Evolutionary conservation across 2,797 vertebrate species (phyloP), one percentile per base, ranked within the genome.

Genomic region (Myripristis murdjan): DNA sequence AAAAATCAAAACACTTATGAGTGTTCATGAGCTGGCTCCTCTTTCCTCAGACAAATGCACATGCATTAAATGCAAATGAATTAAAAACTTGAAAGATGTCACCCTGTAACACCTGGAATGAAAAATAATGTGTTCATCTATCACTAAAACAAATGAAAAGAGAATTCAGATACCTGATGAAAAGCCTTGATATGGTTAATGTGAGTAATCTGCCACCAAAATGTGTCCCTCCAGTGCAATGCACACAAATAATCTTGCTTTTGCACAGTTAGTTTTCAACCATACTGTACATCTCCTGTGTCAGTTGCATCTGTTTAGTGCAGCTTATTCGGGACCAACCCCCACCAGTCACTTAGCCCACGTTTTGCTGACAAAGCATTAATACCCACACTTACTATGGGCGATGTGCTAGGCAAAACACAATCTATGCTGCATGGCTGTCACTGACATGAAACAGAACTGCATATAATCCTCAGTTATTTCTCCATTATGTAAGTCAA

Each of bases 341-440:
- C 20, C 48, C 53, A 11, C 53, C 33, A 7, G 8, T 8, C 16
- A 26, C 48, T n/a, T 39, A 35, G 54, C 54, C 35, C 23, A 28
- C 14, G 20, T 37, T 57, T 24, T 58, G 64, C 54, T 67, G 64
- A 58, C 44, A 31, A 26, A 37, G 33, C 44, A 39, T 18, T 55
- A 44, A 12, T 22, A 24, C 15, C 23, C 20, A 14, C 20, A 35
- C 31, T 44, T 41, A 15, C 28, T 22, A 15, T 56, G 64, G 53
- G 53, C 56, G 56, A 43, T 23, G 56, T 39, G 56, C 39, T 15
- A 15, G 14, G 55, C 35, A 22, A 2, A 60, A 39, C 57, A 43
- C 56, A 24, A 44, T 43, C 20, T 24, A 59, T 47, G n/a, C 10
- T 26, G 24, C 58, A 28, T 46, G 15, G 22, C 22, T 24, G 39